Evolutionary conservation across 2,888 invertebrate genomes (phyloP).

Genomic region (Linyphia triangularis): DNA sequence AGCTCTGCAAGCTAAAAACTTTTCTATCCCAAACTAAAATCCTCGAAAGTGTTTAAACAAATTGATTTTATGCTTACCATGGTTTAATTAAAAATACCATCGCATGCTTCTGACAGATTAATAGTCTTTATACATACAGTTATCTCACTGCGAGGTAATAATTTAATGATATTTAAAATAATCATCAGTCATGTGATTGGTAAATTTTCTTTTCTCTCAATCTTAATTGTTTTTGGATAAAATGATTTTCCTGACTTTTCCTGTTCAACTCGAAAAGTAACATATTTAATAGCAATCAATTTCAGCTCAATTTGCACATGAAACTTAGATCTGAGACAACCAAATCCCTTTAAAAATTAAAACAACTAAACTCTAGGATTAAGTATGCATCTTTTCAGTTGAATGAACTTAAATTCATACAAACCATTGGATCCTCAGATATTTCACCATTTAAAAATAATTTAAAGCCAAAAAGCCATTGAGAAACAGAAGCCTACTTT

Average conservation of each 20-base stretch:
- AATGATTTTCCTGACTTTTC: neutral
- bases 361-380: neutral
- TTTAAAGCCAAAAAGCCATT: constrained; percentile 6
- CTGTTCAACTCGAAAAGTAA: neutral
- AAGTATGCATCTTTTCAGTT: constrained; percentile 10
- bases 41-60: no score
- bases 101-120: no score
- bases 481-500: neutral
- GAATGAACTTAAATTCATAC: constrained; percentile 3
- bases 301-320: neutral
- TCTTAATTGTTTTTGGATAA: neutral
- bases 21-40: no score
- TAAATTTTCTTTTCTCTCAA: neutral
- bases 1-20: no score
- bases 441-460: neutral
- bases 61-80: no score
- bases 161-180: no score
- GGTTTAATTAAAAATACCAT: no score
- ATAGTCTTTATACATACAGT: no score
- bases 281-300: neutral
- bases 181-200: no score
- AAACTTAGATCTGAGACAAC: neutral
- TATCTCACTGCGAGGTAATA: no score
- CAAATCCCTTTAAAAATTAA: neutral
- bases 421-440: neutral